Conservation (phyloP, 2,797 vertebrate genomes). For the Artibeus jamaicensis region DNA sequence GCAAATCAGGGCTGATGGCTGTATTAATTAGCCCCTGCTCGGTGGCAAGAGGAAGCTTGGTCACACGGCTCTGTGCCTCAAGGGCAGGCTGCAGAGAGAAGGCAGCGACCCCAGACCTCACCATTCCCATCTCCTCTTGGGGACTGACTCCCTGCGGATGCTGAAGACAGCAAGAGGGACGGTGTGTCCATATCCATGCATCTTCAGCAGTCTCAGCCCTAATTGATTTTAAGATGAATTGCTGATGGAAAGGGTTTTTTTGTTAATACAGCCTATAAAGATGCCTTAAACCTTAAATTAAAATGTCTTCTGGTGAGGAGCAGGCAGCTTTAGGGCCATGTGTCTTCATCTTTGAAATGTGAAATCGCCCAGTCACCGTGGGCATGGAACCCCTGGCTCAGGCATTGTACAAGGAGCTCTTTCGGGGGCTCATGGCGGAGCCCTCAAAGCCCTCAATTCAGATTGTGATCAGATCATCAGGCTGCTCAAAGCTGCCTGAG, state of each 20-base stretch:
- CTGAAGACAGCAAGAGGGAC: not conserved
- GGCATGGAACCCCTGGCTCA: rapidly evolving
- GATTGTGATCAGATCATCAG: not conserved
- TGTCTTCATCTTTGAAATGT: not conserved
- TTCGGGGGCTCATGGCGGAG: not conserved
- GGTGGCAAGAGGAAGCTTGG: slow-evolving; percentile 43
- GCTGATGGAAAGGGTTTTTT: not conserved
- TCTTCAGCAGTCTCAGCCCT: not conserved
- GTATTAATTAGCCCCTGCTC: slow-evolving; percentile 64
- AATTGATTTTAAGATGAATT: slow-evolving; percentile 55
- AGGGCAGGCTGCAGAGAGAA: slow-evolving; percentile 40
- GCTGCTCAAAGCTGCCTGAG: not conserved
- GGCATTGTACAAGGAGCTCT: not conserved
- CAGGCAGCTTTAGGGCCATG: not conserved
- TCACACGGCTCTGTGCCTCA: slow-evolving; percentile 39
- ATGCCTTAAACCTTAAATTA: slow-evolving; percentile 24
- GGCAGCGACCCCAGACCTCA: not conserved
- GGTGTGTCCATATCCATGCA: not conserved
- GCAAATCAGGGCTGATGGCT: slow-evolving; percentile 69
- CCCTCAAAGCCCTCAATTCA: not conserved
- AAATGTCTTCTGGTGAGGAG: not conserved
- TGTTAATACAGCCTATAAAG: slow-evolving; percentile 6
- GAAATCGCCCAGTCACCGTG: not conserved
- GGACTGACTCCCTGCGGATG: not conserved
- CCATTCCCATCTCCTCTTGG: not conserved